Base-by-base conservation (phyloP, 2,113 vertebrate genomes). In the Aleadryas rufinucha region DNA sequence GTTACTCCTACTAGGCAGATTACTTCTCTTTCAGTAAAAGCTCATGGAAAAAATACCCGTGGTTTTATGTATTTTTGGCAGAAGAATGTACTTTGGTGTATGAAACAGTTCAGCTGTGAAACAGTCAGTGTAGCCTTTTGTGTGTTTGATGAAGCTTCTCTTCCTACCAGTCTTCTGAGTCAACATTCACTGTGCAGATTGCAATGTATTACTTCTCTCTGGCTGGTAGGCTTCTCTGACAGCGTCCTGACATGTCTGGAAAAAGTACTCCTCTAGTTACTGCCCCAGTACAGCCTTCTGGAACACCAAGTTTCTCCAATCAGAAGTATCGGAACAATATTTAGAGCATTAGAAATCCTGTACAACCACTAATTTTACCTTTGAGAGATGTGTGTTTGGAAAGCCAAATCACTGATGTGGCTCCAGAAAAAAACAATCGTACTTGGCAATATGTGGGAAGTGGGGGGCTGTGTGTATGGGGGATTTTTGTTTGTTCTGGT, bases 71-170 rank as follows among this genome's bases (percentile, higher is more conserved):
- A n/a, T 65, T 96, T 90, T 66, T 94, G 65, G 68, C 76, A 78
- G 80, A 93, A 53, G 65, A 87, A 71, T 1, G 0, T 75, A 18
- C 54, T 89, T 89, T 35, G n/a, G 68, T 95, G 52, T 75, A 92
- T 81, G 64, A 71, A 90, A 37, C 44, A 84, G n/a, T 90, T 92
- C 37, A 94, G 33, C 76, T 94, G 76, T 81, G 76, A 93, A 86
- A 90, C 24, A 23, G 87, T 75, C 76, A 47, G 59, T 71, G 54
- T 41, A 81, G 64, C 24, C 47, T 90, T 93, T 93, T 86, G 52
- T 88, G 26, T 90, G 65, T 81, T 78, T 64, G 57, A 39, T 81
- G 59, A 64, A 65, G 79, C 68, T 88, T 87, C 50, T 92, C 52
- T 93, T 94, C 78, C 59, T 86, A 52, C n/a, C 65, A 57, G 1